phyloP scores from a whole-genome alignment of 2,797 vertebrate genomes.

The Lepidocolaptes lacrymiger region DNA sequence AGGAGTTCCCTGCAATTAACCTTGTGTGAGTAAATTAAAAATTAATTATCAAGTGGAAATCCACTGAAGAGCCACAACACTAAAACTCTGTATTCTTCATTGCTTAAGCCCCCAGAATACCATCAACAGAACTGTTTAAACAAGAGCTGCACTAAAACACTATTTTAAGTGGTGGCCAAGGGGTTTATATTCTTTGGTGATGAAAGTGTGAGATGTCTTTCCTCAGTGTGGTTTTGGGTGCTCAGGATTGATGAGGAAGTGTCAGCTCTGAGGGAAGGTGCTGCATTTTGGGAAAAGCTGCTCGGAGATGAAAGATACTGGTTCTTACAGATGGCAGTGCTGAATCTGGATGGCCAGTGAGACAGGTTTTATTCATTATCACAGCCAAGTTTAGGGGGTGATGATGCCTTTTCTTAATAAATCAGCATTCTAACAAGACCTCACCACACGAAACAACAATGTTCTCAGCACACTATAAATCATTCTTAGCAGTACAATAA shows the following conservation, averaged over 20 bases:
- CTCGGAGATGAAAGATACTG: background rate
- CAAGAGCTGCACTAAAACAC: background rate
- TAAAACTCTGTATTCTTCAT: background rate
- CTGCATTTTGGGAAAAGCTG: background rate
- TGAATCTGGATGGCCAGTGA: constrained; percentile 9
- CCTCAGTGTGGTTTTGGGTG: background rate
- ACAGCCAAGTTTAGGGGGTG: constrained; percentile 46
- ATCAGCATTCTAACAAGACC: constrained; percentile 60
- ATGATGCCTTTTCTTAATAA: constrained; percentile 43
- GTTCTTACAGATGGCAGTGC: constrained; percentile 8
- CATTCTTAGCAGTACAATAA: constrained; percentile 40
- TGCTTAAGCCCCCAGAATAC: background rate
- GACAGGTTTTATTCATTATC: constrained; percentile 38
- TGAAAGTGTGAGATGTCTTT: background rate
- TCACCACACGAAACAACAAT: constrained; percentile 1
- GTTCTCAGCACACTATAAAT: constrained; percentile 32
- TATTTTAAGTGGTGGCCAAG: background rate
- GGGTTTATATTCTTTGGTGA: background rate
- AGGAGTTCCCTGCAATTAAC: background rate
- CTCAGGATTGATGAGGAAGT: background rate
- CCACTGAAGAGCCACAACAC: background rate
- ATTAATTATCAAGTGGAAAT: background rate
- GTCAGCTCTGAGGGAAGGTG: background rate
- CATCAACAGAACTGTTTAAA: background rate
- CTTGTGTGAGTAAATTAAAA: background rate